Conservation (phyloP, 53 echinoderm and acorn worm species). For the Patiria pectinifera region DNA sequence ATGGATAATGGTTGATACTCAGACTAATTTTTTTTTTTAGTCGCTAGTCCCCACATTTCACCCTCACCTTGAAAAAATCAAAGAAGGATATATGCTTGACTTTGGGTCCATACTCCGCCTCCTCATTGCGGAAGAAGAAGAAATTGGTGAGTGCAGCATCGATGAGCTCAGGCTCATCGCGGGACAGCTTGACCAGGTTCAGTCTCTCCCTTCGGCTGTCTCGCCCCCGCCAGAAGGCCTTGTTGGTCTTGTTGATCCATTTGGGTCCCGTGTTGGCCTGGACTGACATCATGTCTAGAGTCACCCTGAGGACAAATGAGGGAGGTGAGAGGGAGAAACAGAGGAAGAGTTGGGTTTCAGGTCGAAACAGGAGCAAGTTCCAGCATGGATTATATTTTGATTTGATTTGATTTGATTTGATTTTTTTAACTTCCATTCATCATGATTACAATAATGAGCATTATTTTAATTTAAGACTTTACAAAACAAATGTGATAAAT, state of each 20-base stretch:
- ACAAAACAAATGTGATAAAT: too few relatives aligned
- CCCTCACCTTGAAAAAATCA: conserved; percentile 94
- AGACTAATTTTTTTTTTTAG: too few relatives aligned
- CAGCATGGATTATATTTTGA: too few relatives aligned
- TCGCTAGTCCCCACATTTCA: neutral
- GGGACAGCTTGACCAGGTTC: conserved; percentile 88
- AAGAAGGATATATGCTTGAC: conserved; percentile 96
- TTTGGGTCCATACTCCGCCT: conserved; percentile 92
- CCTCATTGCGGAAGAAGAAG: conserved; percentile 90
- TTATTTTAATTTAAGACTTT: too few relatives aligned
- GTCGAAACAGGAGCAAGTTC: too few relatives aligned
- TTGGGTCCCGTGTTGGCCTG: conserved; percentile 96
- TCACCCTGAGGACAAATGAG: conserved; percentile 68
- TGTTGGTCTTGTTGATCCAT: conserved; percentile 90
- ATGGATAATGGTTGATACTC: too few relatives aligned
- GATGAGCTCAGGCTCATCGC: conserved; percentile 83
- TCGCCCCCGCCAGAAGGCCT: conserved; percentile 96
- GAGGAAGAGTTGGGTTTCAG: too few relatives aligned
- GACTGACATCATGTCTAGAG: conserved; percentile 91
- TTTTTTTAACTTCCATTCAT: too few relatives aligned
- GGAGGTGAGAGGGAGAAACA: neutral
- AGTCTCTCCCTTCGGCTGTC: conserved; percentile 94
- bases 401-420: too few relatives aligned
- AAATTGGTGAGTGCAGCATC: conserved; percentile 94
- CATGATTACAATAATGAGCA: too few relatives aligned